phyloP scores from a whole-genome alignment of 1,140 invertebrate genomes.

The Araneus ventricosus region DNA sequence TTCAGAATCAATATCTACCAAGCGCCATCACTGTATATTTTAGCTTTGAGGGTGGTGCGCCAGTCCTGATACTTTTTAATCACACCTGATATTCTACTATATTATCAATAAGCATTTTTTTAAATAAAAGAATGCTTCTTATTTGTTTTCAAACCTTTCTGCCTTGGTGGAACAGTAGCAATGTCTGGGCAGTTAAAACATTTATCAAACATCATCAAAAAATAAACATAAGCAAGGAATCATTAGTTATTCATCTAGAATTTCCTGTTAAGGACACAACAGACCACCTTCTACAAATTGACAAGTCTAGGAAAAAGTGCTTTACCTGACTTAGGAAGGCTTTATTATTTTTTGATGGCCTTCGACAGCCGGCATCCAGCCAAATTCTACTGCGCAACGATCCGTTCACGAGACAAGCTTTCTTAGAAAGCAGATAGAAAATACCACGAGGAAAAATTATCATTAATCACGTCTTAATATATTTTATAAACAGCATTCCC shows the following conservation, averaged over 20 bases:
- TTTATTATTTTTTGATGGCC: not conserved
- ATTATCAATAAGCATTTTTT: no score
- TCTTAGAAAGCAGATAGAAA: not conserved
- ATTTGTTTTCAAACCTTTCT: no score
- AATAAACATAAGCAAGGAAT: not conserved
- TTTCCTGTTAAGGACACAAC: not conserved
- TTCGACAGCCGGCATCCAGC: not conserved
- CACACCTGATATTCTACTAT: no score
- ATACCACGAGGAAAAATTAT: not conserved
- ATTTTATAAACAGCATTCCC: not conserved
- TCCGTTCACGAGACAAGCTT: not conserved
- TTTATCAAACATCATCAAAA: not conserved
- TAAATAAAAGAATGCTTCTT: no score
- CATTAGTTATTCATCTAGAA: not conserved
- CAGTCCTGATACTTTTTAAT: no score
- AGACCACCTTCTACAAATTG: not conserved
- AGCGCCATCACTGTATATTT: no score
- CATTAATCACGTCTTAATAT: not conserved
- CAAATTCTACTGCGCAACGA: not conserved
- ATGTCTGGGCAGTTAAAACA: not conserved
- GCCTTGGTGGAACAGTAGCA: not conserved
- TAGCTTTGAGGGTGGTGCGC: no score
- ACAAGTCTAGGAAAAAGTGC: not conserved
- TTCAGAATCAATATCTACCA: no score
- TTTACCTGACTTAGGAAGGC: not conserved